Base-by-base conservation (phyloP, 1,140 invertebrate genomes). In the Aricia agestis region DNA sequence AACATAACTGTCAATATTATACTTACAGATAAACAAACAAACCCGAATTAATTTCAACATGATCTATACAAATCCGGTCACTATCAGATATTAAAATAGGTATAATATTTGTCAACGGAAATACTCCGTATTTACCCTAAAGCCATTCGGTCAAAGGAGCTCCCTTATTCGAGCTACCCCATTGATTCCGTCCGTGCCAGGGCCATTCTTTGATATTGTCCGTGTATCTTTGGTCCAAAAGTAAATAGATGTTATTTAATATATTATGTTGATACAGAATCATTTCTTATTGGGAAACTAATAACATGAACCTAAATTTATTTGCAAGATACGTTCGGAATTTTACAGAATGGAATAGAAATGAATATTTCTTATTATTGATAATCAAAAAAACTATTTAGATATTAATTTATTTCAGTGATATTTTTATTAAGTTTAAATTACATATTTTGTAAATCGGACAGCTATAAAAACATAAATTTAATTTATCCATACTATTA, bases 31-130 rank as follows among this genome's bases (percentile, higher is more conserved):
- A 1, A 3, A 36, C 36, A 36, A 5, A 36, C 45, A 52, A 52
- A 52, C 10, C 45, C 1, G 25, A 63, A 25, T 25, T 63, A 59
- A 63, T 63, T 63, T 63, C 19, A 25, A 11, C 10, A 19, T 25
- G 19, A 63, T 25, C 59, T 17, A 63, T 32, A 58, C 52, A 15
- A 68, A 57, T 32, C 17, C 59, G 1, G 6, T 36, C 9, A 61
- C 66, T 31, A 67, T 67, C 41, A 4, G 57, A 68, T 72, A 73
- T 59, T 58, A 74, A 69, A 78, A 80, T 68, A 72, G 71, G 74
- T 80, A 76, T 76, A 82, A 82, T 84, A 83, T 87, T 87, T 83
- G 83, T 84, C 82, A 77, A 81, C 81, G 83, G 82, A 83, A 85
- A 78, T 77, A 75, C 69, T 76, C 71, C 76, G 78, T 85, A 83